These are phyloP conservation scores for Myocastor coypus DNA, from an alignment of 2,113 vertebrate genomes.

Conservation along the genomic window DNA sequence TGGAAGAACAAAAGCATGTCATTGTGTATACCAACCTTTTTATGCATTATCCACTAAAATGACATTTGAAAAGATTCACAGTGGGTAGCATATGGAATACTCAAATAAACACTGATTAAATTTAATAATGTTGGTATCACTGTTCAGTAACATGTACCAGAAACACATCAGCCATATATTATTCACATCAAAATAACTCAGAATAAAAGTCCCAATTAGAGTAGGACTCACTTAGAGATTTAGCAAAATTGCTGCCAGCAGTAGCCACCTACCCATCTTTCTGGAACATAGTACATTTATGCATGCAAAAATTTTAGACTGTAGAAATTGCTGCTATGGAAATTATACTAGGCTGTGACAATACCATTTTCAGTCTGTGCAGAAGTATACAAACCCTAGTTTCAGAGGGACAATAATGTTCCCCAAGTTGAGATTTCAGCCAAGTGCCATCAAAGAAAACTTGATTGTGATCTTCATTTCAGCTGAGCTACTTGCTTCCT, in stretches of 20 bases:
- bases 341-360: slow-evolving; percentile 61
- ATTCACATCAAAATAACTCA: slow-evolving; percentile 78
- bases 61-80: slow-evolving; percentile 67
- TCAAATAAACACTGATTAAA: slow-evolving; percentile 59
- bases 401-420: slow-evolving; percentile 40
- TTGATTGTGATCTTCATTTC: not conserved
- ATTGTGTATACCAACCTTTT: slow-evolving; percentile 58
- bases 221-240: slow-evolving; percentile 65
- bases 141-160: slow-evolving; percentile 74
- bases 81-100: slow-evolving; percentile 58
- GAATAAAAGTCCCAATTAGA: slow-evolving; percentile 73
- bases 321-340: slow-evolving; percentile 51
- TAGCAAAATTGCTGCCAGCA: slow-evolving; percentile 64
- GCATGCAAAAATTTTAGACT: slow-evolving; percentile 52
- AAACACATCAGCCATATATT: slow-evolving; percentile 70
- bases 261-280: slow-evolving; percentile 70
- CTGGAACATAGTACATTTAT: slow-evolving; percentile 43
- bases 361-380: slow-evolving; percentile 60
- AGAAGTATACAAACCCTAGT: slow-evolving; percentile 30
- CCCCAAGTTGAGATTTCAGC: not conserved
- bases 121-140: slow-evolving; percentile 81
- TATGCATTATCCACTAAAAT: slow-evolving; percentile 62
- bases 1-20: slow-evolving; percentile 61
- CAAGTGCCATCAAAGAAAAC: slow-evolving; percentile 61
- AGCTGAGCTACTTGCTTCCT: not conserved